Percentiles rank a stretch among this genome's conserved stretches.
phyloP scores from a whole-genome alignment of 2,113 vertebrate genomes.

The Gorilla gorilla region DNA sequence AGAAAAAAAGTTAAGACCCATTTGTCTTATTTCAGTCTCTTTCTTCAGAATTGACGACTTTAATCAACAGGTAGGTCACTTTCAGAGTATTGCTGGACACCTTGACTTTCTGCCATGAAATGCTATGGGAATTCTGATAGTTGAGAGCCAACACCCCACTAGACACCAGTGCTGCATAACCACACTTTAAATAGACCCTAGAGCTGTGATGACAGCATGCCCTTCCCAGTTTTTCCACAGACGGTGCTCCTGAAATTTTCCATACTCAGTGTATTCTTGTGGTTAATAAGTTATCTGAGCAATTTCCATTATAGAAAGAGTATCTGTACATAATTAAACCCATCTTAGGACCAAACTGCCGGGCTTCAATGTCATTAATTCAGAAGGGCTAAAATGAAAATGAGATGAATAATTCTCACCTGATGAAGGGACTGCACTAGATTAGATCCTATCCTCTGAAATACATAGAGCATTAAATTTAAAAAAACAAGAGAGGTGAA shows the following conservation, averaged over 20 bases:
- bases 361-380: slow-evolving; percentile 47
- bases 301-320: slow-evolving; percentile 69
- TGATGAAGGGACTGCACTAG: slow-evolving; percentile 10
- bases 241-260: slow-evolving; percentile 65
- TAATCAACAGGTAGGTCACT: neutral
- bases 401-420: slow-evolving; percentile 15
- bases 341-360: neutral
- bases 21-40: neutral
- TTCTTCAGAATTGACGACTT: neutral
- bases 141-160: neutral
- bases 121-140: neutral
- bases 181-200: slow-evolving; percentile 36
- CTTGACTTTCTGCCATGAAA: neutral
- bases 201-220: slow-evolving; percentile 62
- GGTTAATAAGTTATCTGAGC: slow-evolving; percentile 74
- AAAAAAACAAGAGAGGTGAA: slow-evolving; percentile 40
- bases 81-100: neutral
- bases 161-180: neutral
- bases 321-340: slow-evolving; percentile 71
- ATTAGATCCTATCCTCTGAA: neutral
- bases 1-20: neutral
- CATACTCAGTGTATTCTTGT: slow-evolving; percentile 63
- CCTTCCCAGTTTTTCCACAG: slow-evolving; percentile 54
- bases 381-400: neutral
- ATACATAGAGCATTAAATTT: neutral